Conservation (phyloP, 2,888 invertebrate genomes). For the Orthosia cruda region DNA sequence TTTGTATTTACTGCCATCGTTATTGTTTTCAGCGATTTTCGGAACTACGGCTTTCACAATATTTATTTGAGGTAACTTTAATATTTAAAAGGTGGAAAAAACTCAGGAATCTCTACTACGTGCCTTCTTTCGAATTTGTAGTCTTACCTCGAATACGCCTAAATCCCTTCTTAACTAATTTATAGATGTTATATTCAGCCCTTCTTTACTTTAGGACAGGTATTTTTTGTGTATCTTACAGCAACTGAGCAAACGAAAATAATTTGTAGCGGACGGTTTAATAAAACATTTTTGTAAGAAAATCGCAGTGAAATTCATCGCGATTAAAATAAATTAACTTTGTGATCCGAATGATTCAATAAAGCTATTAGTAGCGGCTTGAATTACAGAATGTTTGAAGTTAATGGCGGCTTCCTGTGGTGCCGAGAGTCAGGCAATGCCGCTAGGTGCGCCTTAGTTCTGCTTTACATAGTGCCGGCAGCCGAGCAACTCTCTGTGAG, state of each 20-base stretch:
- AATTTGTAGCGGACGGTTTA: conserved; percentile 23
- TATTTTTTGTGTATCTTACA: conserved; percentile 38
- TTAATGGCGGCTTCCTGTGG: conserved; percentile 60
- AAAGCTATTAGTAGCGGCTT: conserved; percentile 40
- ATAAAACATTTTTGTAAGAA: conserved; percentile 34
- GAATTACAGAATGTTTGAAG: conserved; percentile 61
- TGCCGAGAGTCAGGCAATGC: conserved; percentile 49
- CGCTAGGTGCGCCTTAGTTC: conserved; percentile 72
- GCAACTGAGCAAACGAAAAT: conserved; percentile 42
- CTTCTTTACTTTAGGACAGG: conserved; percentile 38
- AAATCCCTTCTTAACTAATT: conserved; percentile 57
- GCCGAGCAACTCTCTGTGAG: conserved; percentile 79
- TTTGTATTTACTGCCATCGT: conserved; percentile 54
- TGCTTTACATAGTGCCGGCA: conserved; percentile 80
- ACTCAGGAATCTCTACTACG: conserved; percentile 34
- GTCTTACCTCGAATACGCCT: conserved; percentile 40
- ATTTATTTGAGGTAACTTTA: conserved; percentile 18
- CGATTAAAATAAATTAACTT: conserved; percentile 38
- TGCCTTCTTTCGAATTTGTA: conserved; percentile 45
- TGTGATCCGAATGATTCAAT: conserved; percentile 37
- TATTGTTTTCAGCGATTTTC: conserved; percentile 36
- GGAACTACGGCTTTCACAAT: conserved; percentile 14
- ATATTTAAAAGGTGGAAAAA: conserved; percentile 11
- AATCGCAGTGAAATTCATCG: conserved; percentile 33
- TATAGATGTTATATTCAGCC: conserved; percentile 48